Conservation (phyloP, 2,888 invertebrate genomes). For the Troides oblongomaculatus region DNA sequence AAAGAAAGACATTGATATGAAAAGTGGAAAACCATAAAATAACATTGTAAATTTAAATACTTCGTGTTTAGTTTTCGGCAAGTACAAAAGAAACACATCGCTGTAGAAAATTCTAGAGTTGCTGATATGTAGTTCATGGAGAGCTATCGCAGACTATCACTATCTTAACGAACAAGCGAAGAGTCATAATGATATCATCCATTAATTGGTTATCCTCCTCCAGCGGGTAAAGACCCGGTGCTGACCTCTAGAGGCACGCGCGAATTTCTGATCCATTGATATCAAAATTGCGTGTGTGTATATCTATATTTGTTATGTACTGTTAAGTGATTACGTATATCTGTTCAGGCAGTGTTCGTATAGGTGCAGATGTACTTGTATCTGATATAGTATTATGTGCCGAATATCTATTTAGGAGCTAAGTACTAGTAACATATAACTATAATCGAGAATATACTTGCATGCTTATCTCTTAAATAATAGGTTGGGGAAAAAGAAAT, state of each 20-base stretch:
- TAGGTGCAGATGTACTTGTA: background rate
- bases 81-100: too few species aligned
- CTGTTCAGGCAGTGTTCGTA: background rate
- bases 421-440: too few species aligned
- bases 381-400: background rate
- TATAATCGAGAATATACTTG: too few species aligned
- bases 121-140: background rate
- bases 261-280: slow-evolving; percentile 1
- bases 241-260: slow-evolving; percentile 9
- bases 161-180: background rate
- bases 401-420: too few species aligned
- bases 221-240: background rate
- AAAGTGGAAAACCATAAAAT: background rate
- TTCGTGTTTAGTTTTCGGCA: too few species aligned
- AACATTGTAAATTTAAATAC: too few species aligned
- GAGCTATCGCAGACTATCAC: background rate
- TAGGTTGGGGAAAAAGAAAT: too few species aligned
- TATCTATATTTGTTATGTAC: background rate
- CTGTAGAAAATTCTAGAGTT: too few species aligned
- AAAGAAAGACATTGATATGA: background rate
- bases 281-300: background rate
- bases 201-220: slow-evolving; percentile 10
- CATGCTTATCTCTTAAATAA: too few species aligned
- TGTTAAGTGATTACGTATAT: background rate
- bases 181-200: slow-evolving; percentile 1